These are phyloP conservation scores for Muscidifurax raptorellus DNA, from an alignment of 1,140 invertebrate genomes.

Conservation along the genomic window DNA sequence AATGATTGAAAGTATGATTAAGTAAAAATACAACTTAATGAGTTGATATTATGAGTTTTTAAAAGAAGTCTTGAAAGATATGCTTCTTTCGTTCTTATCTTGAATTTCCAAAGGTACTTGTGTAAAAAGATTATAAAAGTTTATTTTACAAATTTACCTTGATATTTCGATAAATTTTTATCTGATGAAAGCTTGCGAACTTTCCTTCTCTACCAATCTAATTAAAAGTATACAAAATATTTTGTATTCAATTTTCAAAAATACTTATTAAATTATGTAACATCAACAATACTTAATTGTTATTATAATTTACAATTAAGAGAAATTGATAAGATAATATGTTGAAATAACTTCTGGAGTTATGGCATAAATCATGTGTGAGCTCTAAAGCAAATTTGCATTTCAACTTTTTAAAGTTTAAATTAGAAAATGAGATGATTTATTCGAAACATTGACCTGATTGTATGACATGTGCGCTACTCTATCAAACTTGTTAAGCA, in stretches of 20 bases:
- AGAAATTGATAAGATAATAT: too few relatives aligned
- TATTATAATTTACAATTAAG: too few relatives aligned
- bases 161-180: not conserved
- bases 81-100: not conserved
- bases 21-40: too few relatives aligned
- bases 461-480: constrained; percentile 21
- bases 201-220: not conserved
- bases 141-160: not conserved
- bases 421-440: constrained; percentile 38
- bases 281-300: too few relatives aligned
- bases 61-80: not conserved
- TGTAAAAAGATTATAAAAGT: not conserved
- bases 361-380: not conserved
- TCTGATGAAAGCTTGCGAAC: not conserved
- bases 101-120: too few relatives aligned
- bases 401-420: constrained; percentile 32
- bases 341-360: not conserved
- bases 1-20: too few relatives aligned
- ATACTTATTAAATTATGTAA: too few relatives aligned
- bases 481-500: not conserved
- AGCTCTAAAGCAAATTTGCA: constrained; percentile 7
- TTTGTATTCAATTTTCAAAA: too few relatives aligned
- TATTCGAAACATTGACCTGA: constrained; percentile 38
- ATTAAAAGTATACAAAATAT: not conserved
- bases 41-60: not conserved